Base-by-base conservation (phyloP, 2,113 vertebrate genomes). In the Ramphastos sulfuratus region DNA sequence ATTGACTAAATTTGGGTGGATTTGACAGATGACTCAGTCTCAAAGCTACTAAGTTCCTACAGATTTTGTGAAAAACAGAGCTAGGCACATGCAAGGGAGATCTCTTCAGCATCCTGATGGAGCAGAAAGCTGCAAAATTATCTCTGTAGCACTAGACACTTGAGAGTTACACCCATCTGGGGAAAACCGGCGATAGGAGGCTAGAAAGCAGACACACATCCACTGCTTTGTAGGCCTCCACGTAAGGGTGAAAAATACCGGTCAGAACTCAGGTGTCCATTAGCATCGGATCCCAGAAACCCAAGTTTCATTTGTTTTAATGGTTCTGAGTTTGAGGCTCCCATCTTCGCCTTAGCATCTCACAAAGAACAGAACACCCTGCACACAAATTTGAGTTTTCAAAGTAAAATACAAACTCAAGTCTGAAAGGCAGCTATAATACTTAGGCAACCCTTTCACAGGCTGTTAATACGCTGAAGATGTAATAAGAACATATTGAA, bases 91-190 rank as follows among this genome's bases (percentile, higher is more conserved):
- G 2, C 67, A 28, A 63, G 42, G 4, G 28, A 83, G 48, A 66
- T 7, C 4, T 46, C 17, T 25, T 67, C 28, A 74, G 64, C 3
- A 2, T 6, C 44, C 28, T 16, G 24, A 30, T 18, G 15, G 61
- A 87, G 31, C 30, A 85, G 59, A 50, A 61, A 16, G 27, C 55
- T 76, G n/a, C 23, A 85, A 46, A 87, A 87, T 6, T 11, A 79
- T 20, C n/a, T 89, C 21, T 0, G 0, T 5, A 18, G 19, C 21
- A 27, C 23, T 8, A 48, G 67, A 18, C 7, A 15, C 27, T 46
- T 63, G 6, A 91, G 64, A 89, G 82, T 24, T 63, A 63, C 20
- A 59, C 16, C 2, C 33, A 25, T 20, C 37, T 4, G 6, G 30
- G 46, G 30, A 13, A 63, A 69, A 54, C 3, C 15, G 27, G 21